phyloP scores from a whole-genome alignment of 92 coral and sea anemone genomes.

The Epizoanthus stellaris region DNA sequence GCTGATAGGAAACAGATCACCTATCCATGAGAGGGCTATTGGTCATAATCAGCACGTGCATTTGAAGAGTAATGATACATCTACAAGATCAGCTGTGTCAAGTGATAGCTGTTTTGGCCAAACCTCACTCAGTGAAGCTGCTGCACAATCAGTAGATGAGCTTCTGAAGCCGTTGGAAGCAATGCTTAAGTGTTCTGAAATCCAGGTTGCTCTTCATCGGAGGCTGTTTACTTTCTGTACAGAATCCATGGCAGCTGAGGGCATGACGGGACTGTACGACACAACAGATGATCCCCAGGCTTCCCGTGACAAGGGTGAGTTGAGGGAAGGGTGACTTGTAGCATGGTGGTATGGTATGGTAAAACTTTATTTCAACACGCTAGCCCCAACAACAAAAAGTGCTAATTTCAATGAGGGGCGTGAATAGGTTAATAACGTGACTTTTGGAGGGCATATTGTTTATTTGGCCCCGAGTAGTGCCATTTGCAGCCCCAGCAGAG shows the following conservation, averaged over 20 bases:
- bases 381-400: too few relatives aligned
- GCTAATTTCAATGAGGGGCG: too few relatives aligned
- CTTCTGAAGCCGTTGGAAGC: slow-evolving; percentile 21
- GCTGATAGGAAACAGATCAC: neutral
- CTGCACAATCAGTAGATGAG: neutral
- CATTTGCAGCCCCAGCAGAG: too few relatives aligned
- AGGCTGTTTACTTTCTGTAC: slow-evolving; percentile 15
- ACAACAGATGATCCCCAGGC: neutral
- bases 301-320: neutral
- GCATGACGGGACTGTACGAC: neutral
- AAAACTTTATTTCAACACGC: too few relatives aligned
- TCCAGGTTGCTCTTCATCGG: slow-evolving; percentile 27
- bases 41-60: neutral
- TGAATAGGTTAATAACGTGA: too few relatives aligned
- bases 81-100: neutral
- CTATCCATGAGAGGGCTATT: neutral
- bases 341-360: too few relatives aligned
- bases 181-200: slow-evolving; percentile 21
- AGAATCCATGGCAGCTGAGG: neutral
- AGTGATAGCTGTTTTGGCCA: neutral
- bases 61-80: neutral
- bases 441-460: too few relatives aligned
- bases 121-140: neutral
- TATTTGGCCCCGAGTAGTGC: too few relatives aligned
- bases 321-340: neutral